Percentiles rank a stretch among this genome's conserved stretches.
phyloP scores from a whole-genome alignment of 2,888 invertebrate genomes.

The Ophonus ardosiacus region DNA sequence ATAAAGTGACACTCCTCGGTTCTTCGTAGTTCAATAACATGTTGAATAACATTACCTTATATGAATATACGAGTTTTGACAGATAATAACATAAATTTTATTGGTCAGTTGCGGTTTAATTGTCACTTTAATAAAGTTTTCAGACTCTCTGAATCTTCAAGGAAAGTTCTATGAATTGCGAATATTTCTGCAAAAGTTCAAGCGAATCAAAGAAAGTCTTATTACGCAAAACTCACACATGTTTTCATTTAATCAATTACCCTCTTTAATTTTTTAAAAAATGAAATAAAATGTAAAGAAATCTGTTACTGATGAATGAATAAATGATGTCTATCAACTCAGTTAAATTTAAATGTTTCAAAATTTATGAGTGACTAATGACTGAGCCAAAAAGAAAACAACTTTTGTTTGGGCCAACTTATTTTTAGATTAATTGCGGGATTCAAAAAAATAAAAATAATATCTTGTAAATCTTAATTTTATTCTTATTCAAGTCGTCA shows the following conservation, averaged over 20 bases:
- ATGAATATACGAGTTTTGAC: neutral
- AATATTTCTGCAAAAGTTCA: conserved; percentile 23
- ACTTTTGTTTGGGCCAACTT: conserved; percentile 58
- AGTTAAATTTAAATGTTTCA: conserved; percentile 56
- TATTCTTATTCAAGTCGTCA: neutral
- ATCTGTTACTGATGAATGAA: conserved; percentile 41
- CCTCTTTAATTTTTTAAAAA: conserved; percentile 6
- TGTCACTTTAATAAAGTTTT: too few relatives aligned
- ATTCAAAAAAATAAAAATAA: conserved; percentile 30
- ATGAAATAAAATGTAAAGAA: conserved; percentile 26
- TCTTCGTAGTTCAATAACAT: neutral
- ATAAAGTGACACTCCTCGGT: conserved; percentile 1
- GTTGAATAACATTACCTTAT: neutral
- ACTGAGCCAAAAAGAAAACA: conserved; percentile 49
- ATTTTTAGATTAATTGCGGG: conserved; percentile 53
- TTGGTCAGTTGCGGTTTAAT: too few relatives aligned
- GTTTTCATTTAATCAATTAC: conserved; percentile 38
- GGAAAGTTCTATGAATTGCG: neutral
- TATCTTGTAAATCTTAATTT: neutral
- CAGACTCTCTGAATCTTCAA: neutral
- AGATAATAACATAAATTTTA: too few relatives aligned
- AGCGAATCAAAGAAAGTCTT: conserved; percentile 35
- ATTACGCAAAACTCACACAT: conserved; percentile 44
- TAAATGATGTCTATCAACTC: conserved; percentile 38
- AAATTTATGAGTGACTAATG: conserved; percentile 46